Evolutionary conservation across 2,888 invertebrate species (phyloP), one percentile per base, ranked within the genome.

Genomic region (Hirtodrosophila cameraria): DNA sequence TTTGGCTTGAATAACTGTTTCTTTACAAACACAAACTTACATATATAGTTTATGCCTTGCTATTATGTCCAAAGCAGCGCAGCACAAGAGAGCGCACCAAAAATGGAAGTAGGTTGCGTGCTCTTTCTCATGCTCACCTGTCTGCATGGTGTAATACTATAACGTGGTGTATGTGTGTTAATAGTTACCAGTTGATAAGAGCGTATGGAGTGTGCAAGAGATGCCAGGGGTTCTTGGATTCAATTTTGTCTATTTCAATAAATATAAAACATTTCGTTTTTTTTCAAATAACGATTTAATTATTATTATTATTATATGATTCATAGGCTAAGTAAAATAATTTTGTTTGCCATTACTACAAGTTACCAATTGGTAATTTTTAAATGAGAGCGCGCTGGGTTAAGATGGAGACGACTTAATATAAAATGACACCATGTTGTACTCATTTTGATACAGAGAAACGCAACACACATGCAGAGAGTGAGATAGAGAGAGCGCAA

Each of bases 41-140:
- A 30, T 11, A 45, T 12, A 58, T 7, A 58, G 36, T 33, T 48
- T 15, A 27, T 35, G 27, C 31, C 35, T 18, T 43, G 49, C 27
- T 43, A 33, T 50, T 57, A 30, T 50, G 53, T 36, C 30, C 65
- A 58, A 20, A 27, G 39, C 38, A 23, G 16, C 16, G 16, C 43
- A 35, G 41, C 31, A 38, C 41, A 45, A 33, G 31, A 25, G 31
- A 52, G 38, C 48, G 28, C 28, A 75, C 62, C 59, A 66, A 70
- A 73, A 73, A 65, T 74, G 76, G 66, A 74, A 74, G 75, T 73
- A 75, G 73, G 75, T 73, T 73, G 73, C 42, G 36, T n/a, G 39
- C 43, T 60, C 61, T 59, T 45, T n/a, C n/a, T n/a, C n/a, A n/a
- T 23, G 55, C 66, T 59, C 69, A 66, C 69, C 66, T 68, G 61